Conservation (phyloP, 2,888 invertebrate species). For the Pseudeuparius sepicola region DNA sequence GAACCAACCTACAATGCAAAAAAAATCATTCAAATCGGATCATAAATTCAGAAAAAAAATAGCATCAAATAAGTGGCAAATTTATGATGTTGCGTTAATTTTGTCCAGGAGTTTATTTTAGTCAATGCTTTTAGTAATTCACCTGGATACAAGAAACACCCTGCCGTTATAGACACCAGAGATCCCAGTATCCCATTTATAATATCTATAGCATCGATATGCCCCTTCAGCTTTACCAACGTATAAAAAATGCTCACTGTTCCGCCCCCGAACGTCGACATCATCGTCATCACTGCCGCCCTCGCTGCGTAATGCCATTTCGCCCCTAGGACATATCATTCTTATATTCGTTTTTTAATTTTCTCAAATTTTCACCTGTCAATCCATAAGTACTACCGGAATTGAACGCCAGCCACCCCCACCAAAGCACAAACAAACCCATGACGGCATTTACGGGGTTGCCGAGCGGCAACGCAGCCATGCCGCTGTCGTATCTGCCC, state of each 20-base stretch:
- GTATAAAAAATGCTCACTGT: conserved; percentile 57
- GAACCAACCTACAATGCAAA: too few species aligned
- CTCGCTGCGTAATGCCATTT: conserved; percentile 89
- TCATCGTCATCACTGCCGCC: conserved; percentile 84
- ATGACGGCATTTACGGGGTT: conserved; percentile 84
- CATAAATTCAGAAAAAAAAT: too few species aligned
- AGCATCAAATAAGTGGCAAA: too few species aligned
- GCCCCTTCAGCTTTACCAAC: conserved; percentile 53
- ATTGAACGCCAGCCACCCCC: conserved; percentile 95
- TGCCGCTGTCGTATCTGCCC: conserved; percentile 72
- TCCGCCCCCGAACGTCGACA: conserved; percentile 86
- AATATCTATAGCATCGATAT: conserved; percentile 73
- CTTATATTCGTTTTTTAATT: too few species aligned
- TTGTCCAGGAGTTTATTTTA: too few species aligned
- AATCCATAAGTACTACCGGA: conserved; percentile 82
- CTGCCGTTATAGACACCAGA: conserved; percentile 79
- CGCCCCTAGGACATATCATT: too few species aligned
- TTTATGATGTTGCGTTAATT: too few species aligned
- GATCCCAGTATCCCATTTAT: conserved; percentile 85
- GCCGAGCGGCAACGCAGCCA: conserved; percentile 67
- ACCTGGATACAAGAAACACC: conserved; percentile 70
- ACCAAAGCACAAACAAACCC: conserved; percentile 90
- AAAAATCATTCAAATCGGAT: too few species aligned
- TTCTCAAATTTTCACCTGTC: too few species aligned
- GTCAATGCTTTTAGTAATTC: conserved; percentile 4